These are phyloP conservation scores for Euplexia lucipara DNA, from an alignment of 2,888 invertebrate species.

Conservation along the genomic window DNA sequence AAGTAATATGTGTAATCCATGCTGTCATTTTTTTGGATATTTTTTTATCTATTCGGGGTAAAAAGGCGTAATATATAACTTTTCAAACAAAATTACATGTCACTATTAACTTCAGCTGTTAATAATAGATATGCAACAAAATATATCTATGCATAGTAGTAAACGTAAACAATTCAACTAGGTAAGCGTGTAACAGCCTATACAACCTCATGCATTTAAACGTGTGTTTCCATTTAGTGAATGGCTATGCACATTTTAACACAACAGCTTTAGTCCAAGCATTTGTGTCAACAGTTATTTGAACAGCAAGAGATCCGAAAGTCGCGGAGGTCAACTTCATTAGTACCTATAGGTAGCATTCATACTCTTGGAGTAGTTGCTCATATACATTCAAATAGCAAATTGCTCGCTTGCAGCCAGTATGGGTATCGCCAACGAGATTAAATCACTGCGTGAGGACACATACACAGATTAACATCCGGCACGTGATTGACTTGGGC, in stretches of 20 bases:
- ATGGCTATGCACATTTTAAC: slow-evolving; percentile 29
- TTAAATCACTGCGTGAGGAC: slow-evolving; percentile 72
- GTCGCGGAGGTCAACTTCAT: slow-evolving; percentile 61
- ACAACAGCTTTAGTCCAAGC: slow-evolving; percentile 41
- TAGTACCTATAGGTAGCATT: slow-evolving; percentile 36
- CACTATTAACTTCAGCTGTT: slow-evolving; percentile 2
- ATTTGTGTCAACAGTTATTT: slow-evolving; percentile 53
- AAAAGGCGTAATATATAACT: neutral
- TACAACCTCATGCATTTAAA: slow-evolving; percentile 26
- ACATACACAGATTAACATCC: slow-evolving; percentile 74
- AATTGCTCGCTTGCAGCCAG: slow-evolving; percentile 60
- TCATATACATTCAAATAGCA: slow-evolving; percentile 59
- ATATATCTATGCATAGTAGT: slow-evolving; percentile 9
- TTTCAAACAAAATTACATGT: slow-evolving; percentile 9
- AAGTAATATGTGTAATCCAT: too few relatives aligned
- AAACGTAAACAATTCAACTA: slow-evolving; percentile 11
- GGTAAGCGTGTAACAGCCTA: neutral
- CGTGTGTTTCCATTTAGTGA: slow-evolving; percentile 35
- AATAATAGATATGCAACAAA: slow-evolving; percentile 23
- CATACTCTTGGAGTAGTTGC: slow-evolving; percentile 27
- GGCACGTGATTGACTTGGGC: slow-evolving; percentile 66
- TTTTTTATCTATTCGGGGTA: too few relatives aligned
- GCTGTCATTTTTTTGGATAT: too few relatives aligned
- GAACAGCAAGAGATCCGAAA: slow-evolving; percentile 48
- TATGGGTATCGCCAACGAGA: slow-evolving; percentile 61